Evolutionary conservation across 2,113 vertebrate species (phyloP).

Genomic region (Ochotona princeps): DNA sequence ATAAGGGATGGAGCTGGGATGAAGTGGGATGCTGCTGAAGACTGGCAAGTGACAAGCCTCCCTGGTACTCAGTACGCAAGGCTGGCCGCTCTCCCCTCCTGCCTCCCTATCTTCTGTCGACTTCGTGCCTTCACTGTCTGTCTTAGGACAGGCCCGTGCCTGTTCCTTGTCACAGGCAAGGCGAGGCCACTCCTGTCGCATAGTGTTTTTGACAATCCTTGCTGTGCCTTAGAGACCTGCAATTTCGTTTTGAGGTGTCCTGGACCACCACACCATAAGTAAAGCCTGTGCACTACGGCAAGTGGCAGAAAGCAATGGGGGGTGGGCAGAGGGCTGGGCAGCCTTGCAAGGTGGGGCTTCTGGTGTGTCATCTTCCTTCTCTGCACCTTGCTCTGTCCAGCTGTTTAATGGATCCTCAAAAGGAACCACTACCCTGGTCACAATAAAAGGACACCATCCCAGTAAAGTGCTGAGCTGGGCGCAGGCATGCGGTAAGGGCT

Average conservation of each 20-base stretch:
- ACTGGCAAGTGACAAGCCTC: neutral
- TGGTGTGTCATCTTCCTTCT: fast-evolving
- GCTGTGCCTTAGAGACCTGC: neutral
- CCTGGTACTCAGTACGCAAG: neutral
- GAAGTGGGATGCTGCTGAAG: neutral
- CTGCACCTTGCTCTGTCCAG: neutral
- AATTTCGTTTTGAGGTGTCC: neutral
- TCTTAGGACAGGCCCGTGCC: neutral
- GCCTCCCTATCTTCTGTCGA: no score
- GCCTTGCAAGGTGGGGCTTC: neutral
- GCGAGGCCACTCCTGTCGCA: neutral
- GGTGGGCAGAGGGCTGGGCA: no score
- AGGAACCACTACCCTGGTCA: neutral
- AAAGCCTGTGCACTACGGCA: fast-evolving
- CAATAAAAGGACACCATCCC: neutral
- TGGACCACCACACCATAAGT: fast-evolving
- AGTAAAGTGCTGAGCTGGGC: neutral
- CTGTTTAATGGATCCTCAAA: neutral
- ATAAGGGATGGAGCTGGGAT: neutral
- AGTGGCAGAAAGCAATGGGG: neutral
- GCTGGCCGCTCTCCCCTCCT: neutral
- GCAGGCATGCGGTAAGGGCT: fast-evolving
- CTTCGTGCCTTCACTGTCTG: no score
- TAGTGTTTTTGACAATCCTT: slow-evolving; percentile 28
- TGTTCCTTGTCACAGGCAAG: neutral